Evolutionary conservation across 2,888 invertebrate genomes (phyloP).

Genomic region (Altica lythri): DNA sequence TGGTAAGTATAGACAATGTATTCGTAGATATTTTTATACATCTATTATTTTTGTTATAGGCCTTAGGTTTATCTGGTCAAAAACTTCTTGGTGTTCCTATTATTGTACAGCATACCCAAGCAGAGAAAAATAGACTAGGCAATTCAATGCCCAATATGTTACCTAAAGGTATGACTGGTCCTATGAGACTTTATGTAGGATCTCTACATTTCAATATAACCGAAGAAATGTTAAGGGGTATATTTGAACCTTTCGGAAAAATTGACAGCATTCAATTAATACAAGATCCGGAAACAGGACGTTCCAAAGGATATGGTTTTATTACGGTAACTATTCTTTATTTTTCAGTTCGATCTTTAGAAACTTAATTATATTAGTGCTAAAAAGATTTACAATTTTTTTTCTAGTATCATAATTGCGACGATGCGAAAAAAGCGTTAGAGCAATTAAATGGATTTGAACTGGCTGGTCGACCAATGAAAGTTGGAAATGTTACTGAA

Average conservation of each 20-base stretch:
- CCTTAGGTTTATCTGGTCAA: constrained; percentile 93
- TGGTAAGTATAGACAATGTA: constrained; percentile 64
- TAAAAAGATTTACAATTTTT: too few species aligned
- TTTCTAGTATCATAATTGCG: constrained; percentile 89
- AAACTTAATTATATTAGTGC: too few species aligned
- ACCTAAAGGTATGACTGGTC: constrained; percentile 88
- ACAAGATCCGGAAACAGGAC: constrained; percentile 91
- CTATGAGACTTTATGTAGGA: constrained; percentile 96
- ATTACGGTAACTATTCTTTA: constrained; percentile 75
- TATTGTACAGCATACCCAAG: constrained; percentile 97
- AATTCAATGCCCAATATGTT: constrained; percentile 83
- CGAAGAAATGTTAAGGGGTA: constrained; percentile 97
- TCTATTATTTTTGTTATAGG: constrained; percentile 62
- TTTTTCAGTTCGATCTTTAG: too few species aligned
- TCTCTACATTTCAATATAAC: constrained; percentile 98
- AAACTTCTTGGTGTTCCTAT: constrained; percentile 95
- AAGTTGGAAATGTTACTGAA: constrained; percentile 96
- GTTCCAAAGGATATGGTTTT: constrained; percentile 97
- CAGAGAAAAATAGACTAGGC: constrained; percentile 91
- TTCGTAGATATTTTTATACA: not conserved
- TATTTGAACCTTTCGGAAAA: constrained; percentile 99
- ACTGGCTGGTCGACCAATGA: constrained; percentile 97
- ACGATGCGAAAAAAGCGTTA: constrained; percentile 97
- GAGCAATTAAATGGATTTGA: constrained; percentile 99
- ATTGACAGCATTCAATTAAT: constrained; percentile 94